Evolutionary conservation across 2,797 vertebrate species (phyloP).

Genomic region (Simalia tracyae): DNA sequence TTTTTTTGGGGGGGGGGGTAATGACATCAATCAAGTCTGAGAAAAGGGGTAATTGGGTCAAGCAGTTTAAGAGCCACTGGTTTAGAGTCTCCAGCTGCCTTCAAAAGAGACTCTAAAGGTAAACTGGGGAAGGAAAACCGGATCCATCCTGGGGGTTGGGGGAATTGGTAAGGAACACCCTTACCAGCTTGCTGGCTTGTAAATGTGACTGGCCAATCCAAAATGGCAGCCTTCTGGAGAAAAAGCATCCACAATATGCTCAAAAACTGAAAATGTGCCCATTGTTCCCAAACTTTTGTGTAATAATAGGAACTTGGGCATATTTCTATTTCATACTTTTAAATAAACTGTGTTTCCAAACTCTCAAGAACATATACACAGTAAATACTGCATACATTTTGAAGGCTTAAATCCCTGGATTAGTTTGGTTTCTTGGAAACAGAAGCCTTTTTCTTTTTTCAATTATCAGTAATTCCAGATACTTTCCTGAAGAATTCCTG

Average conservation of each 20-base stretch:
- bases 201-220: neutral
- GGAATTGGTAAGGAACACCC: neutral
- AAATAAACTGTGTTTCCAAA: neutral
- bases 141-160: neutral
- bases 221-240: neutral
- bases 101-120: neutral
- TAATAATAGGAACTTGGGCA: neutral
- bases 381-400: neutral
- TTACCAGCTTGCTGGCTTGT: neutral
- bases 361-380: neutral
- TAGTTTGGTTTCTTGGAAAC: constrained; percentile 57
- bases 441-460: constrained; percentile 65
- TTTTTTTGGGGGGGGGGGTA: neutral
- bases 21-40: neutral
- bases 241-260: neutral
- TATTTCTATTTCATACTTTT: neutral
- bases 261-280: neutral
- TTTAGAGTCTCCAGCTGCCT: neutral
- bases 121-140: neutral
- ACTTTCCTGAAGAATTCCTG: constrained; percentile 68
- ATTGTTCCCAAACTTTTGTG: neutral
- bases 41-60: neutral
- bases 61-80: neutral
- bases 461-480: constrained; percentile 66
- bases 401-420: constrained; percentile 43